These are phyloP conservation scores for Tonatia bakeri DNA, from an alignment of 2,113 vertebrate genomes.

Conservation along the genomic window DNA sequence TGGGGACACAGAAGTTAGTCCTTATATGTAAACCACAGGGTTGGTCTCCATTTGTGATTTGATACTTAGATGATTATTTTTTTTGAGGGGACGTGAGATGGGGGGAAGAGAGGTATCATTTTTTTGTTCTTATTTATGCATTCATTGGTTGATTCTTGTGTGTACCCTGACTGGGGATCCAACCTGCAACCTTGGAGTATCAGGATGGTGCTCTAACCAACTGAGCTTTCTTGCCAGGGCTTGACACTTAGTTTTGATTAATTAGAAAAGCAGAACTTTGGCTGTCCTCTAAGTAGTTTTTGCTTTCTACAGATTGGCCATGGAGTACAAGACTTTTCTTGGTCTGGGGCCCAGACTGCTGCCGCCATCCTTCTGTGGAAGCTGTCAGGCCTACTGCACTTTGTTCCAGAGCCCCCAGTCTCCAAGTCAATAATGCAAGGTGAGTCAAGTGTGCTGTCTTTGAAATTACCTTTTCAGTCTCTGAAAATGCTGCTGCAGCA, in stretches of 20 bases:
- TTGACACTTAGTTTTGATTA: slow-evolving; percentile 17
- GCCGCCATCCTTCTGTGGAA: neutral
- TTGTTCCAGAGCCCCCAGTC: neutral
- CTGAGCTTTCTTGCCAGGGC: too few species aligned
- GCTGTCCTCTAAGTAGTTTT: neutral
- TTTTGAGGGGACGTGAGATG: too few species aligned
- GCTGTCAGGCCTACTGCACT: neutral
- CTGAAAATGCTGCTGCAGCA: slow-evolving; percentile 11
- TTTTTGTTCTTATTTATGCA: too few species aligned
- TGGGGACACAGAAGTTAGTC: neutral
- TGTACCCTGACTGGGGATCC: too few species aligned
- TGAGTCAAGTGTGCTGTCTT: neutral
- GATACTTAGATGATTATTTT: neutral
- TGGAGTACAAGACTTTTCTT: neutral
- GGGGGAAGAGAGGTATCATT: too few species aligned
- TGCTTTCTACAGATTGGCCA: neutral
- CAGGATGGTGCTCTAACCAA: too few species aligned
- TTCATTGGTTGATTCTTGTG: too few species aligned
- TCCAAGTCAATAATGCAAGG: neutral
- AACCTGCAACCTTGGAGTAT: too few species aligned
- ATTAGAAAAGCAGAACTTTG: slow-evolving; percentile 38
- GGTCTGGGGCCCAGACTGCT: neutral
- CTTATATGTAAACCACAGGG: neutral
- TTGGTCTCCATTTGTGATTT: neutral
- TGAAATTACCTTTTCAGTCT: neutral